These are phyloP conservation scores for Cordylochernes scorpioides DNA, from an alignment of 2,888 invertebrate genomes.

Conservation along the genomic window DNA sequence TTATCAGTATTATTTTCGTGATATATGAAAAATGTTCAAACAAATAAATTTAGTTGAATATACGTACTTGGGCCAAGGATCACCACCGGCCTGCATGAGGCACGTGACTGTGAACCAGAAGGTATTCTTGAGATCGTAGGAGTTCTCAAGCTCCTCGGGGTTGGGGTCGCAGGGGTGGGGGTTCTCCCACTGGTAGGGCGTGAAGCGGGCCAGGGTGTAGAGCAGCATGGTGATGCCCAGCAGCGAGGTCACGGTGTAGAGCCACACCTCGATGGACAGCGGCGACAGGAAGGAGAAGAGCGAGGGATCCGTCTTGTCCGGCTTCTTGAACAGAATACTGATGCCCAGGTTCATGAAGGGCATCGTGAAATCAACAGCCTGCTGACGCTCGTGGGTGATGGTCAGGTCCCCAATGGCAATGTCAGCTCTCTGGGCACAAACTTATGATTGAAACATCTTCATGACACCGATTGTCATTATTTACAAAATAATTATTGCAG, in stretches of 20 bases:
- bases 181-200: slow-evolving; percentile 28
- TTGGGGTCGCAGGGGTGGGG: slow-evolving; percentile 41
- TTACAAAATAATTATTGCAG: too few relatives aligned
- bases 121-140: slow-evolving; percentile 24
- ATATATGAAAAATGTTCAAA: neutral
- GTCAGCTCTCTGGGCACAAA: slow-evolving; percentile 87
- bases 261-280: slow-evolving; percentile 25
- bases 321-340: slow-evolving; percentile 27
- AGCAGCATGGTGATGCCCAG: slow-evolving; percentile 15
- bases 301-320: slow-evolving; percentile 26
- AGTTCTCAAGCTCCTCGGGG: slow-evolving; percentile 61
- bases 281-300: slow-evolving; percentile 32
- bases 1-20: neutral
- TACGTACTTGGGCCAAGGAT: slow-evolving; percentile 15
- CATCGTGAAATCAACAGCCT: slow-evolving; percentile 79
- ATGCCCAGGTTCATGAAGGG: slow-evolving; percentile 84
- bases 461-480: too few relatives aligned
- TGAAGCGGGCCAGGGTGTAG: slow-evolving; percentile 47
- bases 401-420: slow-evolving; percentile 89
- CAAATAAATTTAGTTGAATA: neutral
- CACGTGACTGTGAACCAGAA: slow-evolving; percentile 29
- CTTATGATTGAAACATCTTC: too few relatives aligned
- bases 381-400: slow-evolving; percentile 81
- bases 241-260: slow-evolving; percentile 16
- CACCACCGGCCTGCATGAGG: slow-evolving; percentile 27